These are phyloP conservation scores for Arnoldichthys spilopterus DNA, from an alignment of 2,797 vertebrate genomes.

Conservation along the genomic window DNA sequence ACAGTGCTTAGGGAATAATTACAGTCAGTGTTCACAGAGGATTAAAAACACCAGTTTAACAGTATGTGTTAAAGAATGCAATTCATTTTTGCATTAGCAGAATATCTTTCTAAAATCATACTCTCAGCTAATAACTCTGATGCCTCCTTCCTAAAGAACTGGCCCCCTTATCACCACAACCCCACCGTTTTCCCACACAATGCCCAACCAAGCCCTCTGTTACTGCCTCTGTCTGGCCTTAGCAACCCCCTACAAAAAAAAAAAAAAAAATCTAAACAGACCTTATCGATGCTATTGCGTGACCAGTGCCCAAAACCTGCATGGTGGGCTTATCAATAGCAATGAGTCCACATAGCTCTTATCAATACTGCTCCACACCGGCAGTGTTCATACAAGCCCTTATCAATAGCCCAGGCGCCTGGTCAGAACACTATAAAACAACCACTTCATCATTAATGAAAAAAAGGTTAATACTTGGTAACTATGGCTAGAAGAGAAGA, in stretches of 20 bases:
- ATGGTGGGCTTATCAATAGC: conserved; percentile 67
- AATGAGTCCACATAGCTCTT: conserved; percentile 64
- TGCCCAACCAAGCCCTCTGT: conserved; percentile 7
- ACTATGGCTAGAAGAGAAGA: not conserved
- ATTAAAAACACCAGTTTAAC: conserved; percentile 12
- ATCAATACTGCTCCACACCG: conserved; percentile 60
- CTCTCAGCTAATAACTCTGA: conserved; percentile 35
- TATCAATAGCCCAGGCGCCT: conserved; percentile 75
- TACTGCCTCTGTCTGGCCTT: conserved; percentile 40
- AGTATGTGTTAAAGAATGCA: conserved; percentile 2
- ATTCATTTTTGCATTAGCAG: conserved; percentile 8
- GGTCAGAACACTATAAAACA: conserved; percentile 77
- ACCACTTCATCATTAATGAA: conserved; percentile 76
- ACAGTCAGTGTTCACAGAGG: not conserved
- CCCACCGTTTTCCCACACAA: conserved; percentile 47
- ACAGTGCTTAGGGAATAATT: conserved; percentile 14
- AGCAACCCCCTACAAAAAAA: conserved; percentile 49
- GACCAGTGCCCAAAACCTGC: conserved; percentile 63
- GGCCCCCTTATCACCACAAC: conserved; percentile 50
- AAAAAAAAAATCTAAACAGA: conserved; percentile 32
- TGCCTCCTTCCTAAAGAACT: conserved; percentile 29
- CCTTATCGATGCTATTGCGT: conserved; percentile 57
- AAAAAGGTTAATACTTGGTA: too few species aligned
- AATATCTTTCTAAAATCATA: conserved; percentile 37
- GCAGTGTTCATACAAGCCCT: conserved; percentile 62